Evolutionary conservation across 2,888 invertebrate species (phyloP).

Genomic region (Stomorhina lunata): DNA sequence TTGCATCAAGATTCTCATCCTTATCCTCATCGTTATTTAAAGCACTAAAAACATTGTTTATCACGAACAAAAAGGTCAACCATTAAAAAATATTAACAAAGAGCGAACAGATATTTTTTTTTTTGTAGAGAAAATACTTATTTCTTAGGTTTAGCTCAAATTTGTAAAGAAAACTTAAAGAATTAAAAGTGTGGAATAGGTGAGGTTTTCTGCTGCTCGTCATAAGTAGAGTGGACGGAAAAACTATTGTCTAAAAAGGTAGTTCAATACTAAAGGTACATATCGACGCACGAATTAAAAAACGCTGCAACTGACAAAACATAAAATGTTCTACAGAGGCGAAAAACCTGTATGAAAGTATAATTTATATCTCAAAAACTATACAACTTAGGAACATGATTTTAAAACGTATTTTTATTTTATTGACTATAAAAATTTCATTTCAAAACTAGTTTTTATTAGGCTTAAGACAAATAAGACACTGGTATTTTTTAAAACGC

Average conservation of each 20-base stretch:
- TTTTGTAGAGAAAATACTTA: background rate
- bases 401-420: too few species aligned
- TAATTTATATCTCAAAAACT: too few species aligned
- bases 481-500: too few species aligned
- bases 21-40: background rate
- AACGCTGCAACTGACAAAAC: too few species aligned
- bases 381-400: too few species aligned
- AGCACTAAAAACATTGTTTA: conserved; percentile 25
- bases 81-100: conserved; percentile 2
- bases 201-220: background rate
- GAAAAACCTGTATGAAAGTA: too few species aligned
- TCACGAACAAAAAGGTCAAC: conserved; percentile 36
- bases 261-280: background rate
- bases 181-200: conserved; percentile 1
- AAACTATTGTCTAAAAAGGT: too few species aligned
- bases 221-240: background rate
- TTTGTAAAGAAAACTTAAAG: background rate
- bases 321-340: too few species aligned
- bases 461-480: too few species aligned
- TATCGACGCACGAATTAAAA: too few species aligned
- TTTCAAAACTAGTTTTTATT: too few species aligned
- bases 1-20: background rate
- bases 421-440: too few species aligned
- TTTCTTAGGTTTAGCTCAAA: background rate
- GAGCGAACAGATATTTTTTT: background rate